Conservation (phyloP, 1,140 invertebrate species). For the Magallana gigas region DNA sequence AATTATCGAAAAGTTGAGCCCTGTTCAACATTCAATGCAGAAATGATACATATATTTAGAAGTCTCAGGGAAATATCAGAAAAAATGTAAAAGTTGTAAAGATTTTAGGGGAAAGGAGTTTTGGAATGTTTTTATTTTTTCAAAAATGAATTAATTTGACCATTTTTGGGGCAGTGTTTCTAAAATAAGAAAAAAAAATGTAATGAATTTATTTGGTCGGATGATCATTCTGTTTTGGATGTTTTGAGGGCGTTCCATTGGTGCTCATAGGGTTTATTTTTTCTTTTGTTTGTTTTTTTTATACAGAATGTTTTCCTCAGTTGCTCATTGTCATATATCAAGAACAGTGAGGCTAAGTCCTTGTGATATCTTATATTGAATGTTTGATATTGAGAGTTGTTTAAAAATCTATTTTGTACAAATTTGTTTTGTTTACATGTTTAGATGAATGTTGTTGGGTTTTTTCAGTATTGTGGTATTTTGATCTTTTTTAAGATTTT, state of each 20-base stretch:
- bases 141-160: no score
- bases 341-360: not conserved
- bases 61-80: not conserved
- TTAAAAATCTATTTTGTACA: conserved; percentile 22
- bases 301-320: not conserved
- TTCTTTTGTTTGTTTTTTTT: not conserved
- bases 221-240: not conserved
- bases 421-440: conserved; percentile 35
- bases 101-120: no score
- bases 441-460: conserved; percentile 14
- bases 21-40: not conserved
- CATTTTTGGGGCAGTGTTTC: no score
- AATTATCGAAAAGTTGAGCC: conserved; percentile 11
- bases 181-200: no score
- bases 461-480: not conserved
- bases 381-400: conserved; percentile 18
- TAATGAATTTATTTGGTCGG: no score
- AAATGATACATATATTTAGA: not conserved
- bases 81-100: no score
- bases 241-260: conserved; percentile 1
- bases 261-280: not conserved
- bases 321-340: conserved; percentile 21
- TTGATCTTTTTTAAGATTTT: not conserved
- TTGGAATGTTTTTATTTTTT: no score
- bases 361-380: conserved; percentile 13